Evolutionary conservation across 2,797 vertebrate genomes (phyloP), one percentile per base, ranked within the genome.

Genomic region (Cryptoblepharus egeriae): DNA sequence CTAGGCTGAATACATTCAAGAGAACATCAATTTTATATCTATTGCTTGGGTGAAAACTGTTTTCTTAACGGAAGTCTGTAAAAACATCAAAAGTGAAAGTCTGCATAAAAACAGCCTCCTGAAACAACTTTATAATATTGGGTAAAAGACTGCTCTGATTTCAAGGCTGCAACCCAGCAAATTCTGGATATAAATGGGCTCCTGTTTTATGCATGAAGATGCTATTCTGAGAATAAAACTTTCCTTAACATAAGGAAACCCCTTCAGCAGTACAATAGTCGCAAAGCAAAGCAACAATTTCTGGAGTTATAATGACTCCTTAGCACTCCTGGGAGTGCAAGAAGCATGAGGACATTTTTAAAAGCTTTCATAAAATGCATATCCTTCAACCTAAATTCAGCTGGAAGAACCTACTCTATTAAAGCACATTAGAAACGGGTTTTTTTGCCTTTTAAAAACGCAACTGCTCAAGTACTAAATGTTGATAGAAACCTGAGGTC

Each of bases 161-260:
- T 79, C 24, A 73, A 84, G 55, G 55, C 57, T 84, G 63, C 71
- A 84, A 67, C 39, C 77, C 32, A 74, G 39, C 63, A 69, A 68
- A 61, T 75, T 78, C 22, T 52, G 72, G 52, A 42, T 68, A 84
- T 68, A 79, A 74, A 79, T 74, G 76, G n/a, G 28, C 39, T 79
- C 70, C 70, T 79, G 80, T 58, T 74, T 79, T 84, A 79, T 84
- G 55, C 82, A 79, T 68, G 84, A 77, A 77, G 61, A 18, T 57
- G 35, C 70, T 77, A 49, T 70, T 67, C 30, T 67, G 30, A 71
- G 39, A 49, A 65, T n/a, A 85, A 77, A 67, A 58, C 78, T 42
- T 18, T 73, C 45, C 69, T 77, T 81, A 79, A 74, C 61, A 68
- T 61, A 75, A 79, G 71, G 77, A 79, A 84, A 28, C 26, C 61